A percentile compares a stretch with the other conserved stretches of the same genome.
phyloP scores from a whole-genome alignment of 92 coral and sea anemone species.

The Anthopleura xanthogrammica region DNA sequence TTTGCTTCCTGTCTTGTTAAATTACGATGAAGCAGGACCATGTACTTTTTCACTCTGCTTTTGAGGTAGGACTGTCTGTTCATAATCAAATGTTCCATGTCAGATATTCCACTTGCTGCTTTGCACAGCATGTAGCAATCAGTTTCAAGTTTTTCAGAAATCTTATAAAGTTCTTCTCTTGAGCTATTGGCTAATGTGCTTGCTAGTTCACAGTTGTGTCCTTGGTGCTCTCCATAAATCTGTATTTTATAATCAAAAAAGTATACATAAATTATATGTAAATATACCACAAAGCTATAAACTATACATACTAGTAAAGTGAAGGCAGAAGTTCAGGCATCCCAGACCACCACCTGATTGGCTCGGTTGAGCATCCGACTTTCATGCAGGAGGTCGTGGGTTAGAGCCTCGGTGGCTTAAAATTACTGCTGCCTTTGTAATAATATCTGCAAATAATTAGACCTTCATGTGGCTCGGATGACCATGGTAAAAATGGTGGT shows the following conservation, averaged over 20 bases:
- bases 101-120: constrained; percentile 44
- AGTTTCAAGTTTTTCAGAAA: constrained; percentile 53
- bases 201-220: constrained; percentile 82
- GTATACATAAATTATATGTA: not conserved
- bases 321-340: too few species aligned
- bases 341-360: too few species aligned
- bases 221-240: constrained; percentile 90
- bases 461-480: too few species aligned
- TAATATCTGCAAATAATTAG: too few species aligned
- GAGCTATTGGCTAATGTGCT: constrained; percentile 69
- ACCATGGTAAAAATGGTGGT: too few species aligned
- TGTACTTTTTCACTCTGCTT: constrained; percentile 50
- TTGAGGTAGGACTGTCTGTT: constrained; percentile 47
- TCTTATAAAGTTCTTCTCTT: constrained; percentile 58
- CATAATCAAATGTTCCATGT: constrained; percentile 39
- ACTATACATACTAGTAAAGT: too few species aligned
- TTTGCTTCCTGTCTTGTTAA: constrained; percentile 48
- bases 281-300: not conserved
- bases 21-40: constrained; percentile 39
- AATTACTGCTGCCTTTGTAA: too few species aligned
- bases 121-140: constrained; percentile 45
- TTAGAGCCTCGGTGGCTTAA: too few species aligned
- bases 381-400: too few species aligned
- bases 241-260: not conserved
- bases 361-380: too few species aligned